Percentiles rank a stretch among this genome's conserved stretches.
These are phyloP conservation scores for Deroptyus accipitrinus DNA, from an alignment of 2,113 vertebrate genomes.

Conservation along the genomic window DNA sequence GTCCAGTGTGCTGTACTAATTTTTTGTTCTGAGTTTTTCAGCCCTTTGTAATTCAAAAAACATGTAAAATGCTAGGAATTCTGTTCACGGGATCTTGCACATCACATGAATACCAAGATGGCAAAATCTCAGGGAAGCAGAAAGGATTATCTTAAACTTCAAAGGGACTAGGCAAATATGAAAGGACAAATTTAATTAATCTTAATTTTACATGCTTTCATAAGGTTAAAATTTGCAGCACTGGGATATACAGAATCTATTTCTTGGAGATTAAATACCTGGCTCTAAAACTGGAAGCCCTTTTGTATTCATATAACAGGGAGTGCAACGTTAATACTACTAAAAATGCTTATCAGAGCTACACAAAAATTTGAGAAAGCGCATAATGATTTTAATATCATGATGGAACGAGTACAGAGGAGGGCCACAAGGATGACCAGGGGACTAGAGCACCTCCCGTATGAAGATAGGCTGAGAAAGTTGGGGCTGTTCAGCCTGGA, in stretches of 20 bases:
- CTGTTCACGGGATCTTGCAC: not conserved
- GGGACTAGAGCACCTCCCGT: too few relatives aligned
- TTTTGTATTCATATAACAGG: not conserved
- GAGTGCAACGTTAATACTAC: not conserved
- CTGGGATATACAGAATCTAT: not conserved
- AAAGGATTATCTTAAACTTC: not conserved
- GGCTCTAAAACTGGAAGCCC: not conserved
- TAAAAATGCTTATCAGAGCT: not conserved
- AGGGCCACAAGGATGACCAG: too few relatives aligned
- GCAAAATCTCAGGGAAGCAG: not conserved
- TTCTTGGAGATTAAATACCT: not conserved
- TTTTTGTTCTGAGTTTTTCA: not conserved
- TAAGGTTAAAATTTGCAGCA: not conserved
- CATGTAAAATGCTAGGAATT: not conserved
- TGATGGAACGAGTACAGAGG: too few relatives aligned
- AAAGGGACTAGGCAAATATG: not conserved
- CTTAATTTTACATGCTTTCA: not conserved
- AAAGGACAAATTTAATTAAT: not conserved
- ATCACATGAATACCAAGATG: not conserved
- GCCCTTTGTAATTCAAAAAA: not conserved
- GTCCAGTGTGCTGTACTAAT: not conserved
- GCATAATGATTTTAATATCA: not conserved
- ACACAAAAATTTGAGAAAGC: not conserved
- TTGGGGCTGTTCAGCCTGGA: too few relatives aligned
- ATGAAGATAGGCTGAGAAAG: too few relatives aligned